Evolutionary conservation across 1,140 invertebrate genomes (phyloP).

Genomic region (Periplaneta americana): DNA sequence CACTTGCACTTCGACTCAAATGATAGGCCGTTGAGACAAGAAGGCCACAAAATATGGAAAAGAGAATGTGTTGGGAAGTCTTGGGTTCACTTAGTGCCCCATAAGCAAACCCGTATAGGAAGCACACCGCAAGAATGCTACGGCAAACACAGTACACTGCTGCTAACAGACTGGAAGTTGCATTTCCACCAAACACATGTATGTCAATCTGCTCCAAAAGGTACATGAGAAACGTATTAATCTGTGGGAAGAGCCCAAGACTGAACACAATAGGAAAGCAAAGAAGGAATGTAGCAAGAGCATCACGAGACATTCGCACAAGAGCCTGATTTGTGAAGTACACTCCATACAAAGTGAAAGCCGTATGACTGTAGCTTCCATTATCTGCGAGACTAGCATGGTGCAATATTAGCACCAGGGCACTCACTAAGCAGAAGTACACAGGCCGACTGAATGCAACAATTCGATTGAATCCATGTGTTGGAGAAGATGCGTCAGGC

Average conservation of each 20-base stretch:
- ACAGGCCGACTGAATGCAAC: conserved; percentile 89
- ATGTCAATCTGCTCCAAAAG: conserved; percentile 94
- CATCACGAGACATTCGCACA: conserved; percentile 62
- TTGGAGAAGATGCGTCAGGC: conserved; percentile 96
- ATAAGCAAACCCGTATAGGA: conserved; percentile 88
- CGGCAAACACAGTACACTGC: conserved; percentile 80
- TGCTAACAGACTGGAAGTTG: conserved; percentile 80
- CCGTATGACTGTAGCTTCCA: conserved; percentile 27
- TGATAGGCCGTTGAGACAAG: conserved; percentile 88
- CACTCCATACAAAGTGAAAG: conserved; percentile 69
- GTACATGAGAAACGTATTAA: conserved; percentile 96
- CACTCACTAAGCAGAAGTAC: conserved; percentile 88
- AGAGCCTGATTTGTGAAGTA: conserved; percentile 61
- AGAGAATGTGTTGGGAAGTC: conserved; percentile 85
- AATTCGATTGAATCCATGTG: conserved; percentile 96
- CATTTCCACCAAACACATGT: conserved; percentile 96
- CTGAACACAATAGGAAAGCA: conserved; percentile 92
- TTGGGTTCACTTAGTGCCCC: conserved; percentile 69
- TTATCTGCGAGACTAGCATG: not conserved
- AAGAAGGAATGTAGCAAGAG: conserved; percentile 73
- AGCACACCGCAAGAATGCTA: conserved; percentile 70
- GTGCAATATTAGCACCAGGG: conserved; percentile 60
- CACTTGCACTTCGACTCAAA: conserved; percentile 83
- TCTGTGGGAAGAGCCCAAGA: conserved; percentile 78
- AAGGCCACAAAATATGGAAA: conserved; percentile 91